phyloP scores from a whole-genome alignment of 2,888 invertebrate species.

The Tricholauxania praeusta region DNA sequence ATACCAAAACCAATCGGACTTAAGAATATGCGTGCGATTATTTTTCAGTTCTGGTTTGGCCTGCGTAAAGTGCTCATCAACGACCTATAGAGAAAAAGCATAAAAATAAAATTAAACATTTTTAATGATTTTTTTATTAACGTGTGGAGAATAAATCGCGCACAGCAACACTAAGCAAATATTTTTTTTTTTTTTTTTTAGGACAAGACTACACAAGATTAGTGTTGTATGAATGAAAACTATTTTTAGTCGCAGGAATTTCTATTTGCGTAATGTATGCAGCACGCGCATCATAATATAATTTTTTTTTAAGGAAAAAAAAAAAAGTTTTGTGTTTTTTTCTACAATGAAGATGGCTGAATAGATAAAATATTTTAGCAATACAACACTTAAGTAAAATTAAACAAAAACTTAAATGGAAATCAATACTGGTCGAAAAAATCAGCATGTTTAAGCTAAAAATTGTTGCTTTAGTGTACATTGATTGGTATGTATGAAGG shows the following conservation, averaged over 20 bases:
- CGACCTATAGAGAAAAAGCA: slow-evolving; percentile 73
- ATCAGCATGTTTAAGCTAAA: no score
- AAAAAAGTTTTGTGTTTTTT: slow-evolving; percentile 18
- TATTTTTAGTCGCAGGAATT: background rate
- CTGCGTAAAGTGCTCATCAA: slow-evolving; percentile 82
- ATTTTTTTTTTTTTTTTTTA: background rate
- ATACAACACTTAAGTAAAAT: background rate
- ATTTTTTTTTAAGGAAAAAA: slow-evolving; percentile 7
- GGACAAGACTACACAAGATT: no score
- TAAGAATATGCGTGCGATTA: slow-evolving; percentile 81
- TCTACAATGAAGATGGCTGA: slow-evolving; percentile 41
- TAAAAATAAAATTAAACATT: slow-evolving; percentile 47
- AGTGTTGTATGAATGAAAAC: slow-evolving; percentile 2
- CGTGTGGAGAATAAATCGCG: background rate
- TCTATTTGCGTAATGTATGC: slow-evolving; percentile 8
- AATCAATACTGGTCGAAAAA: no score
- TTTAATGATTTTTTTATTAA: background rate
- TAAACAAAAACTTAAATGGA: no score
- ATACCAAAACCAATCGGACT: slow-evolving; percentile 98
- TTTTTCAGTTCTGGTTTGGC: slow-evolving; percentile 78
- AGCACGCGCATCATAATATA: slow-evolving; percentile 9
- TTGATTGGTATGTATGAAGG: no score
- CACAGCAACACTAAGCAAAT: slow-evolving; percentile 3
- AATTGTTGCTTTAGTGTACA: no score
- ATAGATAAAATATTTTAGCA: slow-evolving; percentile 11